Base-by-base conservation (phyloP, 2,113 vertebrate genomes). In the Sciurus niger region DNA sequence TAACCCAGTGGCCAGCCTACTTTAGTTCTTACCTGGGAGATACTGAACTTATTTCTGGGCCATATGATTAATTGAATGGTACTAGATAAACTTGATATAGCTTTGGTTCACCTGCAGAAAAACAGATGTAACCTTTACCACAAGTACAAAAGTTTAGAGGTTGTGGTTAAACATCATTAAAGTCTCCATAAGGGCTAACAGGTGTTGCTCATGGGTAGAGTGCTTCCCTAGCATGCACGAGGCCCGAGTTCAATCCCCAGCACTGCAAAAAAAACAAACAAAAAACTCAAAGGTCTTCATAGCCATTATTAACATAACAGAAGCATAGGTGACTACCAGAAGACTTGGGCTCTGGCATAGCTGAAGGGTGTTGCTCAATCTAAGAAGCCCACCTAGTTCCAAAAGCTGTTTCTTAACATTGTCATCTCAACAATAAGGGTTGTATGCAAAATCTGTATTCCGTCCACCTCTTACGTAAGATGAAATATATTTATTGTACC, bases 101-200 rank as follows among this genome's bases (percentile, higher is more conserved):
- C 73, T 86, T 67, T 63, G 25, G 37, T 48, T 90, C 73, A 85
- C 40, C 72, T 34, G 17, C 1, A 76, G 84, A 63, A 86, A 84
- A 94, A 55, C 25, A 95, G 43, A 63, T 53, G 48, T 55, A 84
- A 93, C 92, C 72, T 91, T 87, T 58, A 22, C 90, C 53, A 17
- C n/a, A 8, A 16, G 74, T 37, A n/a, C 68, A 4, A 12, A 43
- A 46, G 60, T 90, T 46, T 48, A 67, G 83, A 94, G 51, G 70
- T 37, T 32, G 17, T 60, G 24, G 60, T 40, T 63, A 58, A 76
- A 72, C 43, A 10, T 67, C 51, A 18, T 32, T 67, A 37, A 77
- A 68, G 32, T 58, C 40, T 40, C n/a, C 17, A 18, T 25, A 9
- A 58, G 76, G 65, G 74, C 17, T 13, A 1, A 0, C 30, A 30